These are phyloP conservation scores for Loris lydekkerianus DNA, from an alignment of 2,797 vertebrate genomes.

Conservation along the genomic window DNA sequence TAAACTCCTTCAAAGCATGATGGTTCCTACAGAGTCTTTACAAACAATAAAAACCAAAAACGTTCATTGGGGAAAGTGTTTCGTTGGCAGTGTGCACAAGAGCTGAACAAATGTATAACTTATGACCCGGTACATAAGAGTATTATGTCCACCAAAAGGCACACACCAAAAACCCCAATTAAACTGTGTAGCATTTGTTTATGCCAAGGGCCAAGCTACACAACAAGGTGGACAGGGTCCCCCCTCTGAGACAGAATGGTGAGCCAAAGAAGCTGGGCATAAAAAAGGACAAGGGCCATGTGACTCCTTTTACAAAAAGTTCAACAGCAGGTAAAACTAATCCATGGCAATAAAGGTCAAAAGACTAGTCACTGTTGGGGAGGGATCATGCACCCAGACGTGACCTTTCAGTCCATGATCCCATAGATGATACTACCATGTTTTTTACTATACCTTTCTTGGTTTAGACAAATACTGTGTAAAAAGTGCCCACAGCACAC, in stretches of 20 bases:
- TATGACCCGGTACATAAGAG: fast-evolving
- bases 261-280: neutral
- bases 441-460: neutral
- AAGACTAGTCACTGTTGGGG: no score
- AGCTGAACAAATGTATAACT: fast-evolving
- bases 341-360: neutral
- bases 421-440: neutral
- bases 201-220: neutral
- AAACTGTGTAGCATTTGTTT: neutral
- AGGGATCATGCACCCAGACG: neutral
- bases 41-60: slow-evolving; percentile 29
- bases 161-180: fast-evolving
- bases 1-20: neutral
- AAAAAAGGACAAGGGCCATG: no score
- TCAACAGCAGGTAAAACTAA: neutral
- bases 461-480: neutral
- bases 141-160: neutral
- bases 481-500: neutral
- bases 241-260: neutral
- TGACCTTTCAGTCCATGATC: neutral
- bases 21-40: neutral
- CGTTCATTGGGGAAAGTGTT: neutral
- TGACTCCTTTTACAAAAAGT: neutral
- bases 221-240: fast-evolving
- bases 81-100: fast-evolving